These are phyloP conservation scores for Pemphredon lugubris DNA, from an alignment of 2,888 invertebrate genomes.

Conservation along the genomic window DNA sequence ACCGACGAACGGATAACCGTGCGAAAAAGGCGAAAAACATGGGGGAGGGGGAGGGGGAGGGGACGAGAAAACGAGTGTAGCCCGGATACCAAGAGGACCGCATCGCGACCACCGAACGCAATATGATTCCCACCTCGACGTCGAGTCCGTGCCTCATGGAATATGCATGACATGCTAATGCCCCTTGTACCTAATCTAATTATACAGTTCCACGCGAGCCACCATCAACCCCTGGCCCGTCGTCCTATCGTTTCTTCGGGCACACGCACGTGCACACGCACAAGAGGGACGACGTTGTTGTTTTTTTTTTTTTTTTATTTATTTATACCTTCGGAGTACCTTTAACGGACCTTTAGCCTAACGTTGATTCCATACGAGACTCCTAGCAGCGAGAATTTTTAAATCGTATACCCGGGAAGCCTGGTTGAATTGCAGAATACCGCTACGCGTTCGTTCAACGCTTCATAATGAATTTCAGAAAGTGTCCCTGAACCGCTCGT, in stretches of 20 bases:
- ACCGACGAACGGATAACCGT: slow-evolving; percentile 33
- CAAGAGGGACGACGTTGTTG: too few species aligned
- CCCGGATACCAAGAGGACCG: slow-evolving; percentile 10
- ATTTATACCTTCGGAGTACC: neutral
- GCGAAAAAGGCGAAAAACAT: slow-evolving; percentile 3
- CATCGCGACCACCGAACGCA: slow-evolving; percentile 54
- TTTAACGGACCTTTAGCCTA: neutral
- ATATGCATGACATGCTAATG: slow-evolving; percentile 80
- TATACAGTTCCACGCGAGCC: slow-evolving; percentile 76
- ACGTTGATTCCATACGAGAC: slow-evolving; percentile 16
- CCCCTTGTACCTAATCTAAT: slow-evolving; percentile 77
- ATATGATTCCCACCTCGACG: slow-evolving; percentile 66
- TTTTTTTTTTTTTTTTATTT: too few species aligned
- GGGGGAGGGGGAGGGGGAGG: slow-evolving; percentile 26
- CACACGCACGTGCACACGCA: slow-evolving; percentile 36
- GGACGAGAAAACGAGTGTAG: neutral
- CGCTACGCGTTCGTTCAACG: neutral
- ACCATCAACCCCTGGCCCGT: slow-evolving; percentile 43
- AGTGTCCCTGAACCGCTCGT: neutral
- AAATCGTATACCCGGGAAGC: neutral
- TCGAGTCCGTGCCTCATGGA: slow-evolving; percentile 70
- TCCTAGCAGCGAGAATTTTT: neutral
- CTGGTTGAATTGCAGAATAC: neutral
- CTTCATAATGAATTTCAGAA: too few species aligned
- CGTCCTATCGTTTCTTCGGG: slow-evolving; percentile 52